Conservation (phyloP, 1,140 invertebrate genomes). For the Anastatus disparis region DNA sequence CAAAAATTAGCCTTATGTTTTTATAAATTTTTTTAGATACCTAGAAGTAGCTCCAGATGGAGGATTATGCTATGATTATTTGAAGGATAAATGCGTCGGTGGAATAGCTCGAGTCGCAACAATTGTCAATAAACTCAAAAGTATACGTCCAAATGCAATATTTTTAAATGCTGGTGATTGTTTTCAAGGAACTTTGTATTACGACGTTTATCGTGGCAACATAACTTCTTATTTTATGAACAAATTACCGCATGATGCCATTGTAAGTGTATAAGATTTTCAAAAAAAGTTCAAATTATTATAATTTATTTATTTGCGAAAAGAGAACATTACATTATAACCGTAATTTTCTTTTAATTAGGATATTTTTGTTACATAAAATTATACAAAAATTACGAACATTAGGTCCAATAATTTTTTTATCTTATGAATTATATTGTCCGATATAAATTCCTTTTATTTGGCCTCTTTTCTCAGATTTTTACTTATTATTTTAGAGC, state of each 20-base stretch:
- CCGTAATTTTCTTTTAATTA: no score
- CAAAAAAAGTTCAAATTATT: background rate
- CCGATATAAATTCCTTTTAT: no score
- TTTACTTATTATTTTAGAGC: no score
- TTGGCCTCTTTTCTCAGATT: no score
- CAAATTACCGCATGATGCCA: constrained; percentile 80
- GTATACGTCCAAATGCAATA: constrained; percentile 72
- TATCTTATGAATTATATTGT: no score
- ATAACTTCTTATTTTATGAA: constrained; percentile 82
- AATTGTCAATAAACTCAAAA: constrained; percentile 58
- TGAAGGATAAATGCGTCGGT: constrained; percentile 73
- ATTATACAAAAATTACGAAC: background rate
- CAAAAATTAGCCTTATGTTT: no score
- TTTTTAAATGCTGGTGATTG: constrained; percentile 87
- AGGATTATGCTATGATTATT: constrained; percentile 74
- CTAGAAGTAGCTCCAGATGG: constrained; percentile 74
- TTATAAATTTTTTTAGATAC: no score
- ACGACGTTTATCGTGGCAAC: constrained; percentile 80
- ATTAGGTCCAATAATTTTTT: background rate
- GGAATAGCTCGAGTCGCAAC: constrained; percentile 78
- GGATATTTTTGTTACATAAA: background rate
- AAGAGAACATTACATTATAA: no score
- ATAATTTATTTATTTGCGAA: background rate
- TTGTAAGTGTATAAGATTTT: constrained; percentile 67
- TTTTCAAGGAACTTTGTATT: constrained; percentile 89